Base-by-base conservation (phyloP, 2,797 vertebrate species). In the Leptoclinus maculatus region DNA sequence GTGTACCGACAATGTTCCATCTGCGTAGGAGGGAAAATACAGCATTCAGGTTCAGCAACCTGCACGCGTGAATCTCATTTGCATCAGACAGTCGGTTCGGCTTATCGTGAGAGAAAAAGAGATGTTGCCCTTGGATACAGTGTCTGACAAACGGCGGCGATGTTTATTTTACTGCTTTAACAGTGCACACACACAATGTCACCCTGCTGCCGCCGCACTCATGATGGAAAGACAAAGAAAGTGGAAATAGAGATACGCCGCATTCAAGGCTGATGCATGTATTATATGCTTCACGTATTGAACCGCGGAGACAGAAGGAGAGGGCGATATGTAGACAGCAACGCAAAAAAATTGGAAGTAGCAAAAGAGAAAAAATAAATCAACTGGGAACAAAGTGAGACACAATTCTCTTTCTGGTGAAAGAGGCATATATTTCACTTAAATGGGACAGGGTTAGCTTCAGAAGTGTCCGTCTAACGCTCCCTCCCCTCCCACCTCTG, bases 101-200 rank as follows among this genome's bases (percentile, higher is more conserved):
- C 75, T 88, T 74, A 81, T 86, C 78, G 79, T 74, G 49, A 60
- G 23, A 78, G 71, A 71, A 72, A 16, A 74, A 78, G 53, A 80
- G 57, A 83, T 76, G 77, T 83, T 89, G 85, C 83, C 87, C 85
- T 88, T 90, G 84, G 84, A 91, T 90, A 85, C 76, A 63, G 67
- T 58, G 59, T 43, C 41, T 65, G 56, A 83, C 76, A 89, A 89
- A 89, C 78, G 77, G 45, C 32, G 65, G 27, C 43, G 59, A 69
- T 90, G 85, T 86, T 89, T 87, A 79, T 87, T 82, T 88, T 76
- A 72, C 76, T 62, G 81, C 74, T 88, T 87, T 79, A 83, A 86
- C 70, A 74, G 67, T 29, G 54, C 29, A 63, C 23, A 34, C 27
- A 74, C 69, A 79, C 80, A 82, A 59, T 71, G 80, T 76, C 77